Evolutionary conservation across 2,797 vertebrate species (phyloP).

Genomic region (Cryptoprocta ferox): DNA sequence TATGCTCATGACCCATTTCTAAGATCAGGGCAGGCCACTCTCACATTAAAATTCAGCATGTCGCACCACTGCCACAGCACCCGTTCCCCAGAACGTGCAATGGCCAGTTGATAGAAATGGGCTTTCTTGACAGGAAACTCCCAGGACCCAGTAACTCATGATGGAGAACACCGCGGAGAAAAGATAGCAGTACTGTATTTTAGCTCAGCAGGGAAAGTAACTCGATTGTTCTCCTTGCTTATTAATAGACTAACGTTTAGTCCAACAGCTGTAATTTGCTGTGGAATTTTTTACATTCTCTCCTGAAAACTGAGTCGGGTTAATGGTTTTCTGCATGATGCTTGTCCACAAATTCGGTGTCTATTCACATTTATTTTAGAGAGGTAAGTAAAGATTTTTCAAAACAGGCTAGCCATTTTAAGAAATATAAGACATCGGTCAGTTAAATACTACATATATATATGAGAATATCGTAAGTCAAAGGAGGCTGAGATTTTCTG

Average conservation of each 20-base stretch:
- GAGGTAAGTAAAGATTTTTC: slow-evolving; percentile 1
- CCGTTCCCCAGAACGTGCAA: slow-evolving; percentile 36
- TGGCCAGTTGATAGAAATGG: slow-evolving; percentile 35
- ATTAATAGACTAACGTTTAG: slow-evolving; percentile 75
- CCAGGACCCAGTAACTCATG: slow-evolving; percentile 24
- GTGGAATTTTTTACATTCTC: slow-evolving; percentile 69
- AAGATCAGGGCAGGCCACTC: neutral
- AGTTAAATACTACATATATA: neutral
- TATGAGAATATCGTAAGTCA: slow-evolving; percentile 1
- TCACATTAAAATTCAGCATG: neutral
- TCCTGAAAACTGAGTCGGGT: slow-evolving; percentile 70
- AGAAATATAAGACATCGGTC: neutral
- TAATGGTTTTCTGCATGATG: slow-evolving; percentile 55
- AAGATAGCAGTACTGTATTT: slow-evolving; percentile 39
- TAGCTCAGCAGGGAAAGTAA: slow-evolving; percentile 61
- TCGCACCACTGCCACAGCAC: neutral
- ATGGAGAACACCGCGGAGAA: slow-evolving; percentile 30
- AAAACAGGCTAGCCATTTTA: neutral
- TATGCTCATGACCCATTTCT: neutral
- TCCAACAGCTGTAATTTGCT: slow-evolving; percentile 67
- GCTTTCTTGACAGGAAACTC: neutral
- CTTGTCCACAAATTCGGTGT: neutral
- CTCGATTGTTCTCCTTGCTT: slow-evolving; percentile 58
- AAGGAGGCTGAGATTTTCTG: neutral
- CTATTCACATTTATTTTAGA: neutral